A percentile compares a stretch with the other conserved stretches of the same genome.
Conservation (phyloP, 2,888 invertebrate genomes). For the Cantharis nigra region DNA sequence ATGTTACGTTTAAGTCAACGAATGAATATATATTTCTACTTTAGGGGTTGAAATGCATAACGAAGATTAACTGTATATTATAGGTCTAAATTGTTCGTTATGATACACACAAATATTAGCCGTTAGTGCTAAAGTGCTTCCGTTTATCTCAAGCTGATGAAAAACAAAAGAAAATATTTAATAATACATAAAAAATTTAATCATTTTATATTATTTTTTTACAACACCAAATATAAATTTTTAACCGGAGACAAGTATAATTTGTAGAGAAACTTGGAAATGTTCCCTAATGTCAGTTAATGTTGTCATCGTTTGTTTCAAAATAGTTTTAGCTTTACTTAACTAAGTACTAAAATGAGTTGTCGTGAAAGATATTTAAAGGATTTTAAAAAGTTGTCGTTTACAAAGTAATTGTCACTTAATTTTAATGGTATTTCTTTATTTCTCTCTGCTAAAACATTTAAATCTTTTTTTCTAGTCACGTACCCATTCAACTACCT, state of each 20-base stretch:
- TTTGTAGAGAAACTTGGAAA: background rate
- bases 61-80: background rate
- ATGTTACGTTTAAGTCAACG: background rate
- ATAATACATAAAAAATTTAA: background rate
- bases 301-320: background rate
- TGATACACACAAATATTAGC: background rate
- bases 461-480: background rate
- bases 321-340: background rate
- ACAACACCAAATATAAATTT: background rate
- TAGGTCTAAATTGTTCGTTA: background rate
- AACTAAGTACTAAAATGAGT: background rate
- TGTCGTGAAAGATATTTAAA: background rate
- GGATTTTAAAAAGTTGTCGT: background rate
- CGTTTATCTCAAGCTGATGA: background rate
- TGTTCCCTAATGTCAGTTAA: background rate
- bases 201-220: background rate
- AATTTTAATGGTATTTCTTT: background rate
- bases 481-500: no score
- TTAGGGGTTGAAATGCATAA: slow-evolving; percentile 3
- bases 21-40: slow-evolving; percentile 4
- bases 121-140: background rate
- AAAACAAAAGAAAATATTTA: background rate
- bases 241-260: background rate
- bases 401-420: background rate
- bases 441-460: background rate